These are phyloP conservation scores for Pseudochirops cupreus DNA, from an alignment of 2,797 vertebrate genomes.

Conservation along the genomic window DNA sequence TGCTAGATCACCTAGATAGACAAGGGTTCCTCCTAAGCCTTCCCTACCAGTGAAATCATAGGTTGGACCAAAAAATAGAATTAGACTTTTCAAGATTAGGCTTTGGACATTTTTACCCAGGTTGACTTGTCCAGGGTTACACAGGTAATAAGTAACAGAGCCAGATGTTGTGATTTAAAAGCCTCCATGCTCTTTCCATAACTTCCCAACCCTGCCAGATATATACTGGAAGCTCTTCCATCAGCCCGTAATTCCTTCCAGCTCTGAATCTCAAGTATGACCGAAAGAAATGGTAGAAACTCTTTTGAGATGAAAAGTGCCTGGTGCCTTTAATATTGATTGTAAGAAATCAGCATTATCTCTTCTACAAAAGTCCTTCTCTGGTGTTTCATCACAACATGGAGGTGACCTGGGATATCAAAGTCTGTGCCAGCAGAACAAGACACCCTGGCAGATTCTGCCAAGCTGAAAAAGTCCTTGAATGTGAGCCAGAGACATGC, in stretches of 20 bases:
- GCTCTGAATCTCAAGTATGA: neutral
- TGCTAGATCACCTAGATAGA: neutral
- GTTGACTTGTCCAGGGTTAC: neutral
- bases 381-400: neutral
- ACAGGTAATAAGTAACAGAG: neutral
- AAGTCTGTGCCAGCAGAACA: neutral
- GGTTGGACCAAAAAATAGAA: neutral
- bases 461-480: neutral
- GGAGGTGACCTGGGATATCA: neutral
- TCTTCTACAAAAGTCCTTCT: neutral
- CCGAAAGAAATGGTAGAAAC: neutral
- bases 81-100: neutral
- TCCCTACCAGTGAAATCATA: neutral
- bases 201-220: neutral
- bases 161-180: neutral
- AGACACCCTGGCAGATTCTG: neutral
- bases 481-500: neutral
- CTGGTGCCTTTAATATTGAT: neutral
- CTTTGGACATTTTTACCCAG: neutral
- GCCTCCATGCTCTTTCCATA: neutral
- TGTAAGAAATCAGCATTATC: neutral
- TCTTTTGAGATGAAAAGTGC: neutral
- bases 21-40: neutral
- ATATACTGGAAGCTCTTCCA: neutral
- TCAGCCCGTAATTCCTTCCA: neutral